Conservation (phyloP, 2,113 vertebrate genomes). For the Oryzias curvinotus region DNA sequence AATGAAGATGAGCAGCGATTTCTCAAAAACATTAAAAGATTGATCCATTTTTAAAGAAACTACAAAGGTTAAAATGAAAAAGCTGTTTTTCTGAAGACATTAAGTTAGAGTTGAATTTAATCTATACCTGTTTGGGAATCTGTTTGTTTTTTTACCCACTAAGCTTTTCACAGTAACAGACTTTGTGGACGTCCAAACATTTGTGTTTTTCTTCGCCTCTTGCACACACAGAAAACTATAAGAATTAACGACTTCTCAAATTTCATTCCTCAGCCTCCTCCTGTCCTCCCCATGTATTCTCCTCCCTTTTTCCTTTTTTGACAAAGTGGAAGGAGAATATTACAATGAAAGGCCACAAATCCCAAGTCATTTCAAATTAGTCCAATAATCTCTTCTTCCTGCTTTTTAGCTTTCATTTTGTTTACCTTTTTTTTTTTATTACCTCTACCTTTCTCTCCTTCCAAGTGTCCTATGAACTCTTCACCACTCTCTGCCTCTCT, state of each 20-base stretch:
- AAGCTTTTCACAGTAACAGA: neutral
- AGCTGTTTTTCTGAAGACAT: neutral
- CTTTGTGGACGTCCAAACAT: neutral
- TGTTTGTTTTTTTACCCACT: neutral
- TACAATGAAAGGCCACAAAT: constrained; percentile 36
- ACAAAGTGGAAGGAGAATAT: constrained; percentile 23
- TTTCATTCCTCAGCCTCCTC: constrained; percentile 27
- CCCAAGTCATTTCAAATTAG: constrained; percentile 57
- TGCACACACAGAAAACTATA: constrained; percentile 53
- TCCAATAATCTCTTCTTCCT: constrained; percentile 73
- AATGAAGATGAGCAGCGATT: neutral
- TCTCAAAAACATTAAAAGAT: too few species aligned
- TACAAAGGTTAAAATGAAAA: too few species aligned
- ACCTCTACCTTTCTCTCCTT: constrained; percentile 24
- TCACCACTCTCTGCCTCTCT: constrained; percentile 44
- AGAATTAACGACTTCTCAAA: constrained; percentile 23
- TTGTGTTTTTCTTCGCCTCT: constrained; percentile 1
- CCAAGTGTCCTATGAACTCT: constrained; percentile 20
- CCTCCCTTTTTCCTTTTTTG: constrained; percentile 27
- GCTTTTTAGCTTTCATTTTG: constrained; percentile 65
- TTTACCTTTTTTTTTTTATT: constrained; percentile 40
- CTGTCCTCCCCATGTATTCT: constrained; percentile 35
- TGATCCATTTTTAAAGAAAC: too few species aligned
- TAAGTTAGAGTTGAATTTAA: neutral
- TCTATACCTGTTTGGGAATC: neutral